Base-by-base conservation (phyloP, 2,888 invertebrate genomes). In the Papilio gigon region DNA sequence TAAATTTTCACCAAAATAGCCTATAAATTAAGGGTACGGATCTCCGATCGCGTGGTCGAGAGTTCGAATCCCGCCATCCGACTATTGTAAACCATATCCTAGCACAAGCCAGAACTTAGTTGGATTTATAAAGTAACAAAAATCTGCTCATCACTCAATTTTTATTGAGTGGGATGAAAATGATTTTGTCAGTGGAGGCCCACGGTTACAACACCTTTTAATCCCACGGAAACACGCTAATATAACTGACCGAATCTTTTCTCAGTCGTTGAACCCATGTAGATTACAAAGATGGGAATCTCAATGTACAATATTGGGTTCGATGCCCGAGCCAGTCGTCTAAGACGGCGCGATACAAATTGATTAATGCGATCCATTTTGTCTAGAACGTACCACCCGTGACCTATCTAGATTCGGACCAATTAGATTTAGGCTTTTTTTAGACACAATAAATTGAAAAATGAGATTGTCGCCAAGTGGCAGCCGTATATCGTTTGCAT, bases 281-380 rank as follows among this genome's bases (percentile, higher is more conserved):
- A 37, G 60, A 67, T 59, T 67, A 62, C 20, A 53, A 37, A 50
- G 42, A 53, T 62, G 40, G 35, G 42, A 44, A 47, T 67, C 50
- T 71, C 60, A 56, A 68, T 69, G 78, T 77, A 78, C 74, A 71
- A 73, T 77, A 74, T 76, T 56, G 80, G 77, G 88, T 86, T 87
- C 88, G 82, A 80, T 74, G 87, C 27, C 86, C 88, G 82, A 77
- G 66, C 76, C 81, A 82, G 78, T 80, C 78, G 78, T 82, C 78
- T 80, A 82, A 77, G 78, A 78, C 83, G 81, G 73, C 77, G 79
- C 84, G 84, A 67, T 76, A 74, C 84, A 82, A 88, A 89, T 89
- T 88, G 84, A 87, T 89, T 85, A 78, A 71, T 70, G 73, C 78
- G 80, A 82, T 80, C 76, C 79, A 83, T 80, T 81, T 80, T 74